Conservation (phyloP, 2,888 invertebrate genomes). For the Tinea trinotella region DNA sequence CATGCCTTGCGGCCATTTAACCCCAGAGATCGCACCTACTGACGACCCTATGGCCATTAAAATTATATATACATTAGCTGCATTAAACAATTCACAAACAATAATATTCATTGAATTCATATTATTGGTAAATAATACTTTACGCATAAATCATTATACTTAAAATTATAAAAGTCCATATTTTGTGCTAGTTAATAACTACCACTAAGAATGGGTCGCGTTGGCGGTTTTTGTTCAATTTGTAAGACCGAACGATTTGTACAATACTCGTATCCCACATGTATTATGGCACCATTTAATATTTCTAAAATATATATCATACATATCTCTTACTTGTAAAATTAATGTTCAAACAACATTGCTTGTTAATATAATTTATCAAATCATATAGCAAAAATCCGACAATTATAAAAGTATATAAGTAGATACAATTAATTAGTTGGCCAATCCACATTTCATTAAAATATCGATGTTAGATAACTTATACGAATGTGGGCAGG, state of each 20-base stretch:
- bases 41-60: background rate
- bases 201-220: background rate
- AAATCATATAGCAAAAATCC: too few species aligned
- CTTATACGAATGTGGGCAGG: too few species aligned
- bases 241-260: background rate
- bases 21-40: constrained; percentile 5
- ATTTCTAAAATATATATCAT: background rate
- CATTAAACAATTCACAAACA: background rate
- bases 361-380: too few species aligned
- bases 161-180: background rate
- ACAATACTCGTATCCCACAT: background rate
- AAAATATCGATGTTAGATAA: too few species aligned
- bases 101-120: constrained; percentile 1
- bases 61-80: background rate
- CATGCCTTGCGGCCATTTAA: background rate
- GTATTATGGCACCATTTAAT: constrained; percentile 9
- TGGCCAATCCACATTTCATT: too few species aligned
- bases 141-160: constrained; percentile 10
- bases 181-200: background rate
- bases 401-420: too few species aligned
- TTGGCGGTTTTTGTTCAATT: background rate
- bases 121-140: constrained; percentile 9
- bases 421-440: too few species aligned
- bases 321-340: too few species aligned
- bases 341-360: too few species aligned